Evolutionary conservation across 2,888 invertebrate genomes (phyloP).

Genomic region (Neoscelio sp.): DNA sequence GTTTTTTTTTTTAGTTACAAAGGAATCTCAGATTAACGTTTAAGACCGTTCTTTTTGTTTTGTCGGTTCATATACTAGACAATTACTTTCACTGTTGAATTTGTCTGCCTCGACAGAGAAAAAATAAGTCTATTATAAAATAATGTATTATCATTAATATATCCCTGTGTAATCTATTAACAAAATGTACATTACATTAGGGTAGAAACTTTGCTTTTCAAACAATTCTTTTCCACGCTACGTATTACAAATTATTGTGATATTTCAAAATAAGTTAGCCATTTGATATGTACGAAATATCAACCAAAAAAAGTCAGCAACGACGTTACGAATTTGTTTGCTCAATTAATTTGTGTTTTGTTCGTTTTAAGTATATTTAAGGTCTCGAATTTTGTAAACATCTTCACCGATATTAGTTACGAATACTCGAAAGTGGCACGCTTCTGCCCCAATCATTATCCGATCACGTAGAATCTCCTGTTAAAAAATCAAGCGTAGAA

Average conservation of each 20-base stretch:
- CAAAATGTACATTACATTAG: conserved; percentile 3
- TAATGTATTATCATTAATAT: conserved; percentile 1
- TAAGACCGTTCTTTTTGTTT: background rate
- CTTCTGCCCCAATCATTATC: conserved; percentile 17
- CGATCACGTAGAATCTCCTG: too few relatives aligned
- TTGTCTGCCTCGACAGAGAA: background rate
- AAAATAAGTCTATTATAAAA: background rate
- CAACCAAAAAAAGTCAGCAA: too few relatives aligned
- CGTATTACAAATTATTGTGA: background rate
- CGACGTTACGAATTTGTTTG: too few relatives aligned
- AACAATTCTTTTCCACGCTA: background rate
- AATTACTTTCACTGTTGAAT: background rate
- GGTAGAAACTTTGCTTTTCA: conserved; percentile 35
- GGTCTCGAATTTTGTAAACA: too few relatives aligned
- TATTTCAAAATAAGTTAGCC: too few relatives aligned
- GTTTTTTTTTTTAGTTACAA: background rate
- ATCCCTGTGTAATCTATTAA: background rate
- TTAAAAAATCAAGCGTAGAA: background rate
- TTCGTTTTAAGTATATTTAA: too few relatives aligned
- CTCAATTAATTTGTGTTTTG: too few relatives aligned
- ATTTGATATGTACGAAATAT: too few relatives aligned
- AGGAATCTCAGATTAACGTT: background rate
- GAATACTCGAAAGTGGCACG: conserved; percentile 22
- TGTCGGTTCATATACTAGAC: background rate
- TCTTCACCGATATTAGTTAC: background rate